Conservation (phyloP, 2,888 invertebrate species). For the Meteorus colon region DNA sequence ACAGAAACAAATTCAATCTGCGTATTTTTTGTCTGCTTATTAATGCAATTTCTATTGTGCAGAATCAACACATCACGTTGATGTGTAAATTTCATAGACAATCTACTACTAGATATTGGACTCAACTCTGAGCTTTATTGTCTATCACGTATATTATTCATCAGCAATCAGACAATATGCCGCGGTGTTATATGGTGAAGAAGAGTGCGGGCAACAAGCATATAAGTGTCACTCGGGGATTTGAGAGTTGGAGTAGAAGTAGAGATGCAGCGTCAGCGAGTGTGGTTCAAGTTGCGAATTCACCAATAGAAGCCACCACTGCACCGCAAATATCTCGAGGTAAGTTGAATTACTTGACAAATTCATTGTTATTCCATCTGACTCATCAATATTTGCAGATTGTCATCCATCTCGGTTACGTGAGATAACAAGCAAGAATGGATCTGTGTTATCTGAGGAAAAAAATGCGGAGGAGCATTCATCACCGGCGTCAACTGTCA, state of each 20-base stretch:
- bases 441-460: slow-evolving; percentile 36
- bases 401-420: slow-evolving; percentile 52
- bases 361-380: no score
- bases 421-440: slow-evolving; percentile 43
- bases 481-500: slow-evolving; percentile 12
- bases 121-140: background rate
- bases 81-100: slow-evolving; percentile 52
- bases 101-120: slow-evolving; percentile 6
- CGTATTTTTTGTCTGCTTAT: background rate
- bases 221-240: slow-evolving; percentile 69
- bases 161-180: slow-evolving; percentile 75
- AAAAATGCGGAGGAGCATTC: slow-evolving; percentile 29
- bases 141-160: background rate
- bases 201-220: slow-evolving; percentile 77
- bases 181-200: slow-evolving; percentile 86
- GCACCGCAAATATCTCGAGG: slow-evolving; percentile 61
- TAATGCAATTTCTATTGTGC: background rate
- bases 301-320: slow-evolving; percentile 58
- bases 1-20: background rate
- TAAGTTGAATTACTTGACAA: slow-evolving; percentile 47
- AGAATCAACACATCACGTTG: slow-evolving; percentile 11
- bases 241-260: slow-evolving; percentile 67
- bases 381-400: slow-evolving; percentile 33
- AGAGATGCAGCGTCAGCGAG: slow-evolving; percentile 61
- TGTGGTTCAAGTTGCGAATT: slow-evolving; percentile 51